Percentiles rank a stretch among this genome's conserved stretches.
Evolutionary conservation across 2,113 vertebrate genomes (phyloP).

Genomic region (Strigops habroptila): DNA sequence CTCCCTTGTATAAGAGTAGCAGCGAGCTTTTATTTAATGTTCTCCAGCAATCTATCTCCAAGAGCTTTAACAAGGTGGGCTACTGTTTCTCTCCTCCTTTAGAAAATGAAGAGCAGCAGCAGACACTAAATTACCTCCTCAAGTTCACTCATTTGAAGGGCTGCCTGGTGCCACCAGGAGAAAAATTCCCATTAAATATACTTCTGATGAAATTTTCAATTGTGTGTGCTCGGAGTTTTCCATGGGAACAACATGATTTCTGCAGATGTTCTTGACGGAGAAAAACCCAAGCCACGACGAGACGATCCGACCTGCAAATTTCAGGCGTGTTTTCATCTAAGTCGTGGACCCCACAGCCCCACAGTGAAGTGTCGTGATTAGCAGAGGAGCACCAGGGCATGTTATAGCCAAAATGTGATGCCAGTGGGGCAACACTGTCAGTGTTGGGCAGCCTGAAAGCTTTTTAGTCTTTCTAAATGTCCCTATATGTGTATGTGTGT

Average conservation of each 20-base stretch:
- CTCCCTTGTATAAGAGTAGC: neutral
- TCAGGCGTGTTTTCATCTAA: neutral
- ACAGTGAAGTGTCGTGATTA: accelerated
- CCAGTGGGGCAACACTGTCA: neutral
- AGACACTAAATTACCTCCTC: neutral
- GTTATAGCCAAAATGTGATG: neutral
- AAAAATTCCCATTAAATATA: neutral
- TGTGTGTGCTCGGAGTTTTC: neutral
- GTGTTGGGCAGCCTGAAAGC: neutral
- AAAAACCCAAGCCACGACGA: accelerated
- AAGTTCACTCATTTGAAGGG: neutral
- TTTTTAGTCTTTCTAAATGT: neutral
- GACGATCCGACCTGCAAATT: neutral
- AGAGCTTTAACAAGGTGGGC: constrained; percentile 11
- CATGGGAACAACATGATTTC: neutral
- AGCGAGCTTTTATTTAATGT: constrained; percentile 5
- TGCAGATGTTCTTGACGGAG: neutral
- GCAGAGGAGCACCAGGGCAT: neutral
- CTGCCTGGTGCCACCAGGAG: neutral
- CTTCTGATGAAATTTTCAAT: neutral
- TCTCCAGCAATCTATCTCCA: neutral
- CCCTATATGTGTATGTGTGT: neutral
- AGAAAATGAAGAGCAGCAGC: neutral
- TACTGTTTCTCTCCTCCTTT: neutral
- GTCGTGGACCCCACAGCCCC: neutral